phyloP scores from a whole-genome alignment of 2,888 invertebrate species.

The Gordius sp. region DNA sequence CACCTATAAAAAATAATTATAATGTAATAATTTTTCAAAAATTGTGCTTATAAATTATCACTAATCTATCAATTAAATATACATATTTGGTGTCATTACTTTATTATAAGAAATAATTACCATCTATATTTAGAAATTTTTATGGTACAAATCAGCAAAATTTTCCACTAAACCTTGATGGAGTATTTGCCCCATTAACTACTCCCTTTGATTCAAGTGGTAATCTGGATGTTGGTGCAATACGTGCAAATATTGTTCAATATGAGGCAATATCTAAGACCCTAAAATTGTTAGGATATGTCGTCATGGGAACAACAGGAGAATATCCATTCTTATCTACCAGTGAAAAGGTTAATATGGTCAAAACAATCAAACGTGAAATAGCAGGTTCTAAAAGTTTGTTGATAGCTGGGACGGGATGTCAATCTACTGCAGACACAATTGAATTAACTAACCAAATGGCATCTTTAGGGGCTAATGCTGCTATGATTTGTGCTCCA shows the following conservation, averaged over 20 bases:
- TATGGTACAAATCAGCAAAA: too few relatives aligned
- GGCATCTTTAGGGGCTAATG: background rate
- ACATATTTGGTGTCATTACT: too few relatives aligned
- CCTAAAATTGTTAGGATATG: too few relatives aligned
- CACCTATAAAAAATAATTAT: too few relatives aligned
- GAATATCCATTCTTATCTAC: background rate
- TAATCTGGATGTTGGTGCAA: background rate
- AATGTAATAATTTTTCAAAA: too few relatives aligned
- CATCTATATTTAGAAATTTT: too few relatives aligned
- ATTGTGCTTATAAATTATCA: too few relatives aligned
- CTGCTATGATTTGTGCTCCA: background rate
- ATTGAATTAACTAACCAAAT: background rate
- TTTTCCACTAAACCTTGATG: too few relatives aligned
- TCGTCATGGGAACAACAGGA: background rate
- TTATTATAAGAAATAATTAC: too few relatives aligned
- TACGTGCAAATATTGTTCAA: background rate
- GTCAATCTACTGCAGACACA: background rate
- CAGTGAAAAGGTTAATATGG: background rate
- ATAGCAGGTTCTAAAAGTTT: background rate
- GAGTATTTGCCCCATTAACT: background rate
- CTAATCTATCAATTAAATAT: too few relatives aligned
- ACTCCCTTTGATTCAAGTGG: background rate
- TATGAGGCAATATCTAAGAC: background rate
- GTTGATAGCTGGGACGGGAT: background rate
- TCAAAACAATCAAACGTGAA: background rate